phyloP scores from a whole-genome alignment of 2,888 invertebrate genomes.

The Ormia ochracea region DNA sequence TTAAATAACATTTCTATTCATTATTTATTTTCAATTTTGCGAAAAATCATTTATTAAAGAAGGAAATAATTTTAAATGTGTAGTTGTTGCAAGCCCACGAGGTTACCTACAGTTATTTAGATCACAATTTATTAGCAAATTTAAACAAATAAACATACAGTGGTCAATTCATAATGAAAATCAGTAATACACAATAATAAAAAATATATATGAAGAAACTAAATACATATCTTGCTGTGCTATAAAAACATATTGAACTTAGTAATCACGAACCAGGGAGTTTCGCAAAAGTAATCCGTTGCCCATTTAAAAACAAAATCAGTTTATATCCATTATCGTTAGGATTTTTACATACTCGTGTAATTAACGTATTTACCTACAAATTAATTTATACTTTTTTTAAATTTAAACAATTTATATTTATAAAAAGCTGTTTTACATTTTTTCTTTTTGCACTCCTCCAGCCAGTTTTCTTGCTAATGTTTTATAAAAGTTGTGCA shows the following conservation, averaged over 20 bases:
- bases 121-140: too few species aligned
- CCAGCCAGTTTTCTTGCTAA: conserved; percentile 27
- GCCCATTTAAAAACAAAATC: not conserved
- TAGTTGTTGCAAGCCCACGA: too few species aligned
- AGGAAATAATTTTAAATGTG: too few species aligned
- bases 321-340: not conserved
- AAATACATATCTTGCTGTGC: not conserved
- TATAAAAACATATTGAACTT: not conserved
- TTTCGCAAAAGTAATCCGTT: not conserved
- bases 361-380: not conserved
- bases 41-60: not conserved
- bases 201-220: too few species aligned
- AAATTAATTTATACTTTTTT: not conserved
- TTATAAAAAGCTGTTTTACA: conserved; percentile 4
- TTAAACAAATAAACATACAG: too few species aligned
- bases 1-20: not conserved
- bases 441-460: not conserved
- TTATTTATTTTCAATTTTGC: not conserved
- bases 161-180: too few species aligned
- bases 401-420: not conserved
- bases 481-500: not conserved
- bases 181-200: too few species aligned
- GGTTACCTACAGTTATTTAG: too few species aligned
- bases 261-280: not conserved
- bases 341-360: not conserved